Evolutionary conservation across 2,113 vertebrate species (phyloP).

Genomic region (Lucifuga dentata): DNA sequence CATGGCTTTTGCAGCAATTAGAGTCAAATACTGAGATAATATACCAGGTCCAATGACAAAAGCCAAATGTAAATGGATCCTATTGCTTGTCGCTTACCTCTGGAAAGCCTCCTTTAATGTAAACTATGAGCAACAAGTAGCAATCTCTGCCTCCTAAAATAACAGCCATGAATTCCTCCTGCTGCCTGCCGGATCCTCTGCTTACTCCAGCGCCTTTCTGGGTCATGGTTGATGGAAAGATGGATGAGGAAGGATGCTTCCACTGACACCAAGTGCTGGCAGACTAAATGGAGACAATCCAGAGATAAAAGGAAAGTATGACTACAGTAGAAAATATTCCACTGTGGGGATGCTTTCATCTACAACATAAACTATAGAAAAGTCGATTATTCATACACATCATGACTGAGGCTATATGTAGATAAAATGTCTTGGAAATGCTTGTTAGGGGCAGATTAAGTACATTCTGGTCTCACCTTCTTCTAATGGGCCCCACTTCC

Average conservation of each 20-base stretch:
- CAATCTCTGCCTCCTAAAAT: conserved; percentile 86
- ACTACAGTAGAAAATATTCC: not conserved
- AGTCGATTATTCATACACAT: not conserved
- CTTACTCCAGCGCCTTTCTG: conserved; percentile 25
- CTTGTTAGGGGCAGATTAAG: not conserved
- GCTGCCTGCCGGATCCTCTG: conserved; percentile 17
- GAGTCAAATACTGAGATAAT: not conserved
- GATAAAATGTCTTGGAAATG: not conserved
- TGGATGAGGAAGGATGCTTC: conserved; percentile 4
- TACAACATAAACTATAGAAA: not conserved
- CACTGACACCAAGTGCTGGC: conserved; percentile 2
- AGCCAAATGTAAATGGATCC: not conserved
- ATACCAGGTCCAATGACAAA: not conserved
- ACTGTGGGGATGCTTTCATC: not conserved
- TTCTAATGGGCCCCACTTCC: not conserved
- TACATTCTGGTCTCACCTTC: not conserved
- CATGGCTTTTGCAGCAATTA: not conserved
- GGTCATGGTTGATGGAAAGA: conserved; percentile 20
- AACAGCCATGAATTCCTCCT: conserved; percentile 82
- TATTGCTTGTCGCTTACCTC: conserved; percentile 74
- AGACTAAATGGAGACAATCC: conserved; percentile 27
- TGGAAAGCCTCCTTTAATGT: conserved; percentile 84
- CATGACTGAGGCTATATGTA: not conserved
- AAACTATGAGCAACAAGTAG: conserved; percentile 78
- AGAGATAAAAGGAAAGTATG: conserved; percentile 32